A percentile compares a stretch with the other conserved stretches of the same genome.
These are phyloP conservation scores for Drosophila serrata DNA, from an alignment of 1,140 invertebrate genomes.

Conservation along the genomic window DNA sequence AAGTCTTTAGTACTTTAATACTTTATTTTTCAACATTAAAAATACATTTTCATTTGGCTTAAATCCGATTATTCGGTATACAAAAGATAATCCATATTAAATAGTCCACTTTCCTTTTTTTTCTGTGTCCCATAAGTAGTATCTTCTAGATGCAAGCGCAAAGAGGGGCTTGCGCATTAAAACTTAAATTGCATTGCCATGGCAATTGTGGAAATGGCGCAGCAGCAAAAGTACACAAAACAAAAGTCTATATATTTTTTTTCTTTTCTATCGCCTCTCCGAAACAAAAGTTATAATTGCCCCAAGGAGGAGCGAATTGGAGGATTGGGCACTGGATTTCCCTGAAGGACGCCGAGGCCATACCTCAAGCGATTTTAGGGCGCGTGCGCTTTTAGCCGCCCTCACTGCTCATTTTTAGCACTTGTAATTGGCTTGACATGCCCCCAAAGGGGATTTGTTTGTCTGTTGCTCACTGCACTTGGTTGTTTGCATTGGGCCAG, in stretches of 20 bases:
- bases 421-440: slow-evolving; percentile 68
- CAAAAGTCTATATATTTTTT: slow-evolving; percentile 12
- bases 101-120: neutral
- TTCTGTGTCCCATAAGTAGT: slow-evolving; percentile 27
- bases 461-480: slow-evolving; percentile 22
- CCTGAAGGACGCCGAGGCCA: slow-evolving; percentile 47
- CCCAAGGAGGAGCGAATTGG: neutral
- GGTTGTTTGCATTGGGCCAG: slow-evolving; percentile 26
- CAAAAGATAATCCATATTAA: neutral
- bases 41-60: neutral
- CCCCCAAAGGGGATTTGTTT: slow-evolving; percentile 28
- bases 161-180: slow-evolving; percentile 38
- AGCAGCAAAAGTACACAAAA: slow-evolving; percentile 40
- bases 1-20: too few species aligned
- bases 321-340: slow-evolving; percentile 2
- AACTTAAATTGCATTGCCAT: slow-evolving; percentile 62
- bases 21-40: neutral
- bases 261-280: slow-evolving; percentile 15
- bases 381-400: slow-evolving; percentile 41
- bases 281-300: slow-evolving; percentile 58
- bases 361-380: slow-evolving; percentile 40
- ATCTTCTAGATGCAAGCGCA: slow-evolving; percentile 61
- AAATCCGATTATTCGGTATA: neutral
- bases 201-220: slow-evolving; percentile 62
- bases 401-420: slow-evolving; percentile 50